Base-by-base conservation (phyloP, 2,113 vertebrate genomes). In the Menidia beryllina region DNA sequence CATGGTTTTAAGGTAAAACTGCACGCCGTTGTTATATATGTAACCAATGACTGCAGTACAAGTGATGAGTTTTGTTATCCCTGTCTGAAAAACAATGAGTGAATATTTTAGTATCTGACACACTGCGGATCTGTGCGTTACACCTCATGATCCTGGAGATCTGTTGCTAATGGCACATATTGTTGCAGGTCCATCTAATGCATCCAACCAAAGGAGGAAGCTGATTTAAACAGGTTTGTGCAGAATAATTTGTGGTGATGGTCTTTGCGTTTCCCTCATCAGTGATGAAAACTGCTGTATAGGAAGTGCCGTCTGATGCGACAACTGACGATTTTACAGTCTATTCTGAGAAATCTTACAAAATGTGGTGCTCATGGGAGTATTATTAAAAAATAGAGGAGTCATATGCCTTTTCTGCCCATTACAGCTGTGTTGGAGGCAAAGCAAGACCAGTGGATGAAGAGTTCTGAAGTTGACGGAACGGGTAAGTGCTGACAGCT, bases 291-390 rank as follows among this genome's bases (percentile, higher is more conserved):
- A 86, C 51, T 25, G 73, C 77, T 90, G 71, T 56, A 90, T 93
- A 92, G 91, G 92, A 93, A 93, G 90, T 91, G 90, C 93, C 86
- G 91, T 93, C 93, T 88, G 82, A 93, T 92, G 89, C 91, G 92
- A 94, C 56, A 93, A 91, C 93, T 94, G 91, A 91, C 88, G 91
- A 91, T 80, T 39, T 39, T 4, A 62, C 74, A 7, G 84, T 79
- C 81, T 66, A 30, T 72, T 87, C 91, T 93, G 93, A 93, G 89
- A 90, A 77, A 72, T 34, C 0, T 1, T 2, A 2, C 0, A 4
- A 12, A 0, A 1, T 13, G 7, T 48, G 1, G 19, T 14, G 0
- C 4, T 38, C 23, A 0, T 9, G 0, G 1, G 6, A 1, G 13
- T 11, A 4, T 0, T 5, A 11, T 19, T 30, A 15, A 69, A 3